Evolutionary conservation across 1,140 invertebrate genomes (phyloP), one percentile per base, ranked within the genome.

Genomic region (Ladona fulva): DNA sequence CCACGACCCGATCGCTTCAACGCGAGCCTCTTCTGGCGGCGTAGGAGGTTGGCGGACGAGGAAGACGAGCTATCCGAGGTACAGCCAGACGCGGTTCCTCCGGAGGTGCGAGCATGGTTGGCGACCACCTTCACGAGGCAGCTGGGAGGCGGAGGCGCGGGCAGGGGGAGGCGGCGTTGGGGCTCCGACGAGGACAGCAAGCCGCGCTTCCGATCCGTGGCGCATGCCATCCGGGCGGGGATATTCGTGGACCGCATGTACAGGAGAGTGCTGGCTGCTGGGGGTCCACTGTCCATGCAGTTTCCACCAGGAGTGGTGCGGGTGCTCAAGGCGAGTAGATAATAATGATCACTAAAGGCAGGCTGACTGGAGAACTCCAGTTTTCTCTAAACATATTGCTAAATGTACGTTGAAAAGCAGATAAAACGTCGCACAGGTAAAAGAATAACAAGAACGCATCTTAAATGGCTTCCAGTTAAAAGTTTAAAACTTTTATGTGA

Each of bases 181-280:
- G 94, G 93, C 83, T 93, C 93, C 83, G 94, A 94, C 82, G 91
- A 88, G 52, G 94, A 93, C 83, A 92, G 93, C 83, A 94, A 94
- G 82, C 92, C 92, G 22, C 92, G 93, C 86, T 98, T 98, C 86
- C 90, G 95, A 76, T 96, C 95, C 74, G 97, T 99, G 77, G 97
- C 97, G n/a, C 95, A 99, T 83, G 97, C 96, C 78, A 98, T 99
- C 81, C 88, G 97, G 19, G 97, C 97, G 0, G 97, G 97, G 25
- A 97, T 99, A 82, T 97, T 99, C 87, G 97, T 99, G 80, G 97
- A 98, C 85, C 91, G 95, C 81, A 97, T 98, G 83, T 98, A 97
- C 85, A 89, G 96, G 81, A 89, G 94, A 80, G 92, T 97, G 79
- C 89, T 95, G 16, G 24, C 74, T 14, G 74, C 74, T 14, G 52